phyloP scores from a whole-genome alignment of 2,888 invertebrate species.

The Cheilosia variabilis region DNA sequence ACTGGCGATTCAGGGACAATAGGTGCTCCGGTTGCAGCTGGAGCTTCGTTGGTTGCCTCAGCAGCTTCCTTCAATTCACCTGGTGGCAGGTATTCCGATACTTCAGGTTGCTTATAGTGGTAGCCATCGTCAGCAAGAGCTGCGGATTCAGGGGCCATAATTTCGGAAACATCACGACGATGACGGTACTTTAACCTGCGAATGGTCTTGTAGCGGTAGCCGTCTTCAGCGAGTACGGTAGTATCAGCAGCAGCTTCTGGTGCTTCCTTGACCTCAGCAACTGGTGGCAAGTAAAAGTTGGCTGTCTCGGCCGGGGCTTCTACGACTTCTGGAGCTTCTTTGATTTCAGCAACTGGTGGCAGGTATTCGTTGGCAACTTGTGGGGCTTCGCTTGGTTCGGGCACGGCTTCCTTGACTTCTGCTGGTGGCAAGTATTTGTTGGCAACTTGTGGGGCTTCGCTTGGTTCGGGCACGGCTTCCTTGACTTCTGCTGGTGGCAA shows the following conservation, averaged over 20 bases:
- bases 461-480: neutral
- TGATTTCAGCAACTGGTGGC: slow-evolving; percentile 35
- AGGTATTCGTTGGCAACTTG: slow-evolving; percentile 33
- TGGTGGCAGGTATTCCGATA: slow-evolving; percentile 73
- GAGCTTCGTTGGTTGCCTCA: slow-evolving; percentile 20
- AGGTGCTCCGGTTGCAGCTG: slow-evolving; percentile 32
- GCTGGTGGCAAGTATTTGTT: slow-evolving; percentile 38
- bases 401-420: slow-evolving; percentile 5
- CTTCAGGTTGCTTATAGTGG: slow-evolving; percentile 49
- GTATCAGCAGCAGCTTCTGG: slow-evolving; percentile 35
- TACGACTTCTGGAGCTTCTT: slow-evolving; percentile 39
- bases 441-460: slow-evolving; percentile 13
- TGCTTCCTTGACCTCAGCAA: slow-evolving; percentile 30
- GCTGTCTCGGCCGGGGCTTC: too few species aligned
- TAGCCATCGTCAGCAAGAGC: slow-evolving; percentile 50
- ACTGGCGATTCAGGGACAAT: slow-evolving; percentile 16
- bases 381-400: neutral
- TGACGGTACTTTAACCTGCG: slow-evolving; percentile 51
- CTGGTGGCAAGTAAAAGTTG: slow-evolving; percentile 73
- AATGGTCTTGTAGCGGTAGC: slow-evolving; percentile 73
- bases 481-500: slow-evolving; percentile 40
- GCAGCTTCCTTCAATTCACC: slow-evolving; percentile 28
- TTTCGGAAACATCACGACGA: slow-evolving; percentile 59
- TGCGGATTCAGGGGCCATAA: slow-evolving; percentile 35
- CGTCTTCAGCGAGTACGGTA: slow-evolving; percentile 52